phyloP scores from a whole-genome alignment of 1,140 invertebrate genomes.

The Drosophila saltans region DNA sequence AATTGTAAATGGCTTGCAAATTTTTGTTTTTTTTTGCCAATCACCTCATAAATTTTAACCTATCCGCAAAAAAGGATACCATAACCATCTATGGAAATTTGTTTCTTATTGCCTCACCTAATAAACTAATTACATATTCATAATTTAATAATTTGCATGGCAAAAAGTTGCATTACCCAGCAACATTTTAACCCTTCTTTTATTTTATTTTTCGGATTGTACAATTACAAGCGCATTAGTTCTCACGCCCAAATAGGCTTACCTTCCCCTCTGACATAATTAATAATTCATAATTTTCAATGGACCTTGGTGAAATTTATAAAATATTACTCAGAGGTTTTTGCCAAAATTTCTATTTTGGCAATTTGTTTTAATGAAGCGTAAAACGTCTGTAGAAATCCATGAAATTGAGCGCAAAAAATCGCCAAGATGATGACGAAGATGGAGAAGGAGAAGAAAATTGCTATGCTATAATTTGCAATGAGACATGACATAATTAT shows the following conservation, averaged over 20 bases:
- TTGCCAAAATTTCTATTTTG: slow-evolving; percentile 17
- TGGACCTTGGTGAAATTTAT: slow-evolving; percentile 7
- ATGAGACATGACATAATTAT: slow-evolving; percentile 26
- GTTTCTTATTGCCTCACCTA: slow-evolving; percentile 8
- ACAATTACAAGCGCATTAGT: slow-evolving; percentile 27
- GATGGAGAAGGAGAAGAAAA: neutral
- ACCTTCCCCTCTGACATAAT: neutral
- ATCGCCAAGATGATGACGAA: neutral
- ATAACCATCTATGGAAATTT: neutral
- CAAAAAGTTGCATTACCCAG: neutral
- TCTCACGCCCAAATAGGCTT: slow-evolving; percentile 27
- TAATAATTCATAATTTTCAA: slow-evolving; percentile 27
- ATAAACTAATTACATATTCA: slow-evolving; percentile 23
- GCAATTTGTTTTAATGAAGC: slow-evolving; percentile 20
- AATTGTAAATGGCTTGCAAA: neutral
- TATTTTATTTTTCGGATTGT: neutral
- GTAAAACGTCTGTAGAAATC: slow-evolving; percentile 22
- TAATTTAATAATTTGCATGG: slow-evolving; percentile 28
- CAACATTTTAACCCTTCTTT: neutral
- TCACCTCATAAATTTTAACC: slow-evolving; percentile 12
- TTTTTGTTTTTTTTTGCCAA: slow-evolving; percentile 15
- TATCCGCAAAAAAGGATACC: slow-evolving; percentile 3
- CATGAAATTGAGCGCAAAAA: slow-evolving; percentile 16
- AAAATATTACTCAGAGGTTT: slow-evolving; percentile 16
- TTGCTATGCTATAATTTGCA: slow-evolving; percentile 18